Conservation (phyloP, 2,888 invertebrate species). For the Synanthedon andrenaeformis region DNA sequence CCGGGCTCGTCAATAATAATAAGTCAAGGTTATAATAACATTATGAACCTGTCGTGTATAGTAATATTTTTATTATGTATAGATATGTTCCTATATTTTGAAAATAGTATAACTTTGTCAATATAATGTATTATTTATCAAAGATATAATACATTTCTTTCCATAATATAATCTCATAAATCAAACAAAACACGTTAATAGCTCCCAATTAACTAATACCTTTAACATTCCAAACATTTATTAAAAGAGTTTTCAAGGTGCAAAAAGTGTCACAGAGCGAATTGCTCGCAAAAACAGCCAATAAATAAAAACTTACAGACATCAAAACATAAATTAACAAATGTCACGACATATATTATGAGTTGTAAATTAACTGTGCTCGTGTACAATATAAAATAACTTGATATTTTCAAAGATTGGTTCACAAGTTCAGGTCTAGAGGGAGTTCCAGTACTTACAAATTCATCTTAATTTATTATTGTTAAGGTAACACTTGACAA, state of each 20-base stretch:
- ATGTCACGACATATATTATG: constrained; percentile 9
- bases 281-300: constrained; percentile 2
- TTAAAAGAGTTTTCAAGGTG: not conserved
- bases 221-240: not conserved
- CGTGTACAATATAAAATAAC: not conserved
- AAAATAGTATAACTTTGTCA: no score
- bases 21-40: no score
- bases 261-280: not conserved
- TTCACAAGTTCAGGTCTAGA: no score
- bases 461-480: no score
- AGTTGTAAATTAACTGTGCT: constrained; percentile 3
- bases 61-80: no score
- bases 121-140: no score
- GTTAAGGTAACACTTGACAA: no score
- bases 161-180: not conserved
- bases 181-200: not conserved
- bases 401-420: not conserved
- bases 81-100: no score
- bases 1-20: no score
- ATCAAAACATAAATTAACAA: constrained; percentile 9
- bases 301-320: constrained; percentile 8
- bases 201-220: not conserved
- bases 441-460: no score
- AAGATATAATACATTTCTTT: no score
- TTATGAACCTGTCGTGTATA: no score